Evolutionary conservation across 2,797 vertebrate genomes (phyloP).

Genomic region (Coendou prehensilis): DNA sequence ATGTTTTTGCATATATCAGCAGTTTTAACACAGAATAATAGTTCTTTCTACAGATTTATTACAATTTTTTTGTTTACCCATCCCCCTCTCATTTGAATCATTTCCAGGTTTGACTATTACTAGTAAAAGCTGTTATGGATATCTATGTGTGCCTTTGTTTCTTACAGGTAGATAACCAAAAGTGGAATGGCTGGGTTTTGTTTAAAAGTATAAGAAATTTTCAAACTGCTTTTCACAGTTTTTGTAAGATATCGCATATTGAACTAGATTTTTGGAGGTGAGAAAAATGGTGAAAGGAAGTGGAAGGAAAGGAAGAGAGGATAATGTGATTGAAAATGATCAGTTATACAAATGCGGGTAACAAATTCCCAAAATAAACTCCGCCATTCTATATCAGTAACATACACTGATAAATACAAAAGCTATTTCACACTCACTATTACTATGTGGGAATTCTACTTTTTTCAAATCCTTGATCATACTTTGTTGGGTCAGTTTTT

Average conservation of each 20-base stretch:
- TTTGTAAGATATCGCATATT: not conserved
- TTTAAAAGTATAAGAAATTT: conserved; percentile 5
- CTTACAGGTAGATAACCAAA: not conserved
- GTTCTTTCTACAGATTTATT: not conserved
- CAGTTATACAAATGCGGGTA: fast-evolving
- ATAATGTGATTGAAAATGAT: not conserved
- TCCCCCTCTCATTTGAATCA: not conserved
- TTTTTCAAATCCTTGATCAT: not conserved
- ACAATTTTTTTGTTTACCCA: not conserved
- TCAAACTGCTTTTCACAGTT: not conserved
- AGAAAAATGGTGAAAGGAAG: not conserved
- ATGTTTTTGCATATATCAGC: not conserved
- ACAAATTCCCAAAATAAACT: not conserved
- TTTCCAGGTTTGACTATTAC: not conserved
- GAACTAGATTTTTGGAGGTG: not conserved
- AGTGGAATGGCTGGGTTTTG: not conserved
- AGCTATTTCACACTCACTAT: not conserved
- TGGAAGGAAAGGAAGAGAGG: not conserved
- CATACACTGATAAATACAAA: not conserved
- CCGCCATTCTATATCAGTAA: not conserved
- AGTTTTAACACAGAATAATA: not conserved
- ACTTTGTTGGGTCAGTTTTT: not conserved
- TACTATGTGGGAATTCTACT: not conserved
- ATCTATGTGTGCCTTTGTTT: not conserved
- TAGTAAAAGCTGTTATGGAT: not conserved